These are phyloP conservation scores for Dendrolimus houi DNA, from an alignment of 2,888 invertebrate genomes.

Conservation along the genomic window DNA sequence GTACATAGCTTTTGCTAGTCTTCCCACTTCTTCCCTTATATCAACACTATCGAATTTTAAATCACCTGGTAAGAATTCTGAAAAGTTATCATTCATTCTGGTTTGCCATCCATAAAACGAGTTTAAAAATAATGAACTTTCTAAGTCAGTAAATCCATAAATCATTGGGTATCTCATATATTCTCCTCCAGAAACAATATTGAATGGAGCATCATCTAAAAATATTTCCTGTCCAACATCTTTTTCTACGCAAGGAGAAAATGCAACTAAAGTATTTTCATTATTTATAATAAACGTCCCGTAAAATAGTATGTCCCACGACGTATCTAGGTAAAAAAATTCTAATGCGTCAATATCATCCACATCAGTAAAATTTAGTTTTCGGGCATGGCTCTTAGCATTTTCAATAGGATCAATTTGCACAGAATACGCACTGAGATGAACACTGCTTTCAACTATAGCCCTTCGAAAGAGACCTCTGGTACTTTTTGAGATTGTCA, in stretches of 20 bases:
- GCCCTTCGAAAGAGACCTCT: constrained; percentile 33
- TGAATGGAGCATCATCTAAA: constrained; percentile 20
- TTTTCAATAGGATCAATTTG: constrained; percentile 30
- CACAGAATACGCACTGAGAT: constrained; percentile 19
- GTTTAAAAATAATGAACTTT: constrained; percentile 20
- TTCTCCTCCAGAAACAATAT: constrained; percentile 16
- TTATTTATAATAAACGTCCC: background rate
- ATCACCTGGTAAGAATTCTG: constrained; percentile 37
- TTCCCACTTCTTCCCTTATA: constrained; percentile 27
- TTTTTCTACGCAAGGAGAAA: constrained; percentile 25
- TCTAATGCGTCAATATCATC: constrained; percentile 27
- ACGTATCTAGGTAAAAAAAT: constrained; percentile 28
- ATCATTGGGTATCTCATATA: constrained; percentile 20
- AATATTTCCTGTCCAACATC: constrained; percentile 18
- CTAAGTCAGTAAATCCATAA: constrained; percentile 37
- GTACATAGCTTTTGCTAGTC: constrained; percentile 32
- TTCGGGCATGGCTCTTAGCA: constrained; percentile 27
- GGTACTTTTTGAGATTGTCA: constrained; percentile 27
- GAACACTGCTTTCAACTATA: constrained; percentile 33
- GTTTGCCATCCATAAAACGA: constrained; percentile 27
- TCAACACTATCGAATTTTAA: constrained; percentile 29
- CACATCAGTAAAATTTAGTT: constrained; percentile 19
- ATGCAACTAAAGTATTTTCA: constrained; percentile 5
- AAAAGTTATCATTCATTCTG: constrained; percentile 37
- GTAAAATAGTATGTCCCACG: constrained; percentile 11